Conservation (phyloP, 1,140 invertebrate species). For the Homalodisca vitripennis region DNA sequence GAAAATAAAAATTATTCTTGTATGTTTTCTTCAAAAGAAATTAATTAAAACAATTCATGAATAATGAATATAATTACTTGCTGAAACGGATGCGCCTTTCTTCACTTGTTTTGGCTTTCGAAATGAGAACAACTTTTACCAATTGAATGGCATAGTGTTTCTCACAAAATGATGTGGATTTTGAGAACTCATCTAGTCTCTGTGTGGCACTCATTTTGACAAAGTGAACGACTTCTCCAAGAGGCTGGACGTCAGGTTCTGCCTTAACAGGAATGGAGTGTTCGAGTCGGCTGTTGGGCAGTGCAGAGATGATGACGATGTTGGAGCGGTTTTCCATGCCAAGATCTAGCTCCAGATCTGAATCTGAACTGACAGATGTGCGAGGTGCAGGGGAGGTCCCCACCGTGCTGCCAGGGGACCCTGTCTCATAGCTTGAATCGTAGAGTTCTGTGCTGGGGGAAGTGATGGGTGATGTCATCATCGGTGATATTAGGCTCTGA, state of each 20-base stretch:
- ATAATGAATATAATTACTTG: background rate
- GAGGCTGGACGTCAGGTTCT: background rate
- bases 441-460: background rate
- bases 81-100: background rate
- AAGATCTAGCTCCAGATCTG: no score
- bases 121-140: background rate
- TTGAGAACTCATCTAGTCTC: background rate
- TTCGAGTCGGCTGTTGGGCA: no score
- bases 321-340: no score
- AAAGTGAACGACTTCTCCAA: conserved; percentile 3
- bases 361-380: conserved; percentile 13
- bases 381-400: background rate
- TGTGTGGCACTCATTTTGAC: background rate
- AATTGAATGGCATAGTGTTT: conserved; percentile 8
- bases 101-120: background rate
- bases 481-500: no score
- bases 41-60: no score
- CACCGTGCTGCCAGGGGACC: conserved; percentile 7
- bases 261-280: background rate
- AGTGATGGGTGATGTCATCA: background rate
- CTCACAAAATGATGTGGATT: background rate
- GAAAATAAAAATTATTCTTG: no score
- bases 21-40: no score
- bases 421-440: conserved; percentile 19
- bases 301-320: background rate